phyloP scores from a whole-genome alignment of 1,140 invertebrate genomes.

The Oryzaephilus surinamensis region DNA sequence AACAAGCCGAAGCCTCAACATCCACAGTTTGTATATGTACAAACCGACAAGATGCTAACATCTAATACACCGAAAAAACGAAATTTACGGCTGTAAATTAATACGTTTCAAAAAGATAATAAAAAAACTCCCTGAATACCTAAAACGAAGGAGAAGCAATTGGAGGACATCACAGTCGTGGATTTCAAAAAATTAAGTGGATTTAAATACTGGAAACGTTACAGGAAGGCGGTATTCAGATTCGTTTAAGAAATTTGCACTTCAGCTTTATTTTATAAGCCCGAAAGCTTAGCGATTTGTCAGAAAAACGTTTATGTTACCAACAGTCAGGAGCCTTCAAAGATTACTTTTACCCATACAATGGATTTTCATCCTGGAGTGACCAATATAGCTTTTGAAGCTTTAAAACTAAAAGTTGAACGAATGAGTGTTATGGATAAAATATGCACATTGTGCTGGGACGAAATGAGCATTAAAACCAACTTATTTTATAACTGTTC shows the following conservation, averaged over 20 bases:
- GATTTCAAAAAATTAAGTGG: not conserved
- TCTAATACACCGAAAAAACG: not conserved
- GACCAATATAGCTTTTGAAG: not conserved
- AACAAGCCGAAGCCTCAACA: too few species aligned
- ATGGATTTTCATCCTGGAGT: constrained; percentile 1
- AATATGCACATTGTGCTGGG: not conserved
- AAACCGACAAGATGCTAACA: not conserved
- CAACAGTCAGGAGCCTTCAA: not conserved
- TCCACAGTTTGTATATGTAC: too few species aligned
- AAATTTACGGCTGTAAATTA: not conserved
- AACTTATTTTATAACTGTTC: constrained; percentile 15
- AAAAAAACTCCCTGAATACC: not conserved
- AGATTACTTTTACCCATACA: not conserved
- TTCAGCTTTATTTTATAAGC: not conserved
- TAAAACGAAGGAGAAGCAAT: not conserved
- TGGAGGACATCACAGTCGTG: too few species aligned
- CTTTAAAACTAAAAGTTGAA: not conserved
- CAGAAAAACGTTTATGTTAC: not conserved
- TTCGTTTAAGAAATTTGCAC: not conserved
- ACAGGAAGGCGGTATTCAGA: not conserved
- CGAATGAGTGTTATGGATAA: not conserved
- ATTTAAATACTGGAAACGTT: constrained; percentile 1
- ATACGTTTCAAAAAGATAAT: not conserved
- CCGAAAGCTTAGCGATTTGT: not conserved
- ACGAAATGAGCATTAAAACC: constrained; percentile 3